phyloP scores from a whole-genome alignment of 2,113 vertebrate genomes.

The Callospermophilus lateralis region DNA sequence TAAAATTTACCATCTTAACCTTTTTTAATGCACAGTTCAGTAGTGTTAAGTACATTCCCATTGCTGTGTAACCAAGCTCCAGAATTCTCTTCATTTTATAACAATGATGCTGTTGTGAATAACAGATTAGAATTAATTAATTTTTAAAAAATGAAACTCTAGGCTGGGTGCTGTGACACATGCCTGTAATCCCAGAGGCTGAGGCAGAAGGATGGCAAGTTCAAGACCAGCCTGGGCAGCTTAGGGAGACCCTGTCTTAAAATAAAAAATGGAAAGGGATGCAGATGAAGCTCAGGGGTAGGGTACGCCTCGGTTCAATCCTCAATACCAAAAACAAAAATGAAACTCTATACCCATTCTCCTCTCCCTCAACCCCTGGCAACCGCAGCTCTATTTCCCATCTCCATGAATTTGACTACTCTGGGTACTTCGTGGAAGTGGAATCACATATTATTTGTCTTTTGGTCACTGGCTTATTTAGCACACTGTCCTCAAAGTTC shows the following conservation, averaged over 20 bases:
- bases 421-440: not conserved
- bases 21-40: not conserved
- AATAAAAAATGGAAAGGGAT: no score
- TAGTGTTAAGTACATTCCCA: not conserved
- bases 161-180: no score
- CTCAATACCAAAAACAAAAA: not conserved
- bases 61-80: not conserved
- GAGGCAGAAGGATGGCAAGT: no score
- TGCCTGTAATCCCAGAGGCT: no score
- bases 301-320: no score
- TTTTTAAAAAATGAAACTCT: not conserved
- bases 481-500: not conserved
- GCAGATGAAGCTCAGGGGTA: no score
- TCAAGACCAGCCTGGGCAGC: no score
- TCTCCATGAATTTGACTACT: not conserved
- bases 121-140: no score
- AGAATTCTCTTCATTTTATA: constrained; percentile 26
- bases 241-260: no score
- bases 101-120: not conserved
- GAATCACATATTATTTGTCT: not conserved
- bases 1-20: not conserved
- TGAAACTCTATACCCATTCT: not conserved
- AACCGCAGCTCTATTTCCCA: not conserved
- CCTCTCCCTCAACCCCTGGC: not conserved
- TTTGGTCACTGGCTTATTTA: constrained; percentile 8